These are phyloP conservation scores for Cinara cedri DNA, from an alignment of 2,888 invertebrate genomes.

Conservation along the genomic window DNA sequence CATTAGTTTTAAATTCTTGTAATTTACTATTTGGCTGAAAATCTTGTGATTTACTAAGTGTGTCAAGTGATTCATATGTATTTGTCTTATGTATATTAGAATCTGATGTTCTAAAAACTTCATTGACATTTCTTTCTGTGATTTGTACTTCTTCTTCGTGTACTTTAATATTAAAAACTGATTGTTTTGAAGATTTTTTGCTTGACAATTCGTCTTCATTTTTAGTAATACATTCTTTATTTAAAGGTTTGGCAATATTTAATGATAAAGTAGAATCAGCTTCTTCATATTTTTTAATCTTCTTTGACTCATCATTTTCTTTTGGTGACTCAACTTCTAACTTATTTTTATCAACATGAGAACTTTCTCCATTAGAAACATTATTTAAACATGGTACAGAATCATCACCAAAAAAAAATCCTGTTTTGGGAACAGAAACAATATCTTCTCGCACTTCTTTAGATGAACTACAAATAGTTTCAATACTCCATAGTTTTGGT, in stretches of 20 bases:
- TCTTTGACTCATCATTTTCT: neutral
- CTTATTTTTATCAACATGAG: neutral
- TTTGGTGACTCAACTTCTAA: neutral
- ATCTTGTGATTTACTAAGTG: constrained; percentile 3
- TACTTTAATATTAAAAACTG: constrained; percentile 50
- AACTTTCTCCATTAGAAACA: constrained; percentile 31
- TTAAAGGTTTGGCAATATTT: neutral
- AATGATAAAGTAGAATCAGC: neutral
- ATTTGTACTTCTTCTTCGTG: constrained; percentile 51
- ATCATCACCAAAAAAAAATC: constrained; percentile 49
- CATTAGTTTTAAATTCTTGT: neutral
- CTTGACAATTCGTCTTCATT: neutral
- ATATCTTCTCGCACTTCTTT: constrained; percentile 48
- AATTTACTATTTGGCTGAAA: neutral
- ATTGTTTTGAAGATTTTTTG: constrained; percentile 38
- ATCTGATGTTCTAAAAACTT: constrained; percentile 33
- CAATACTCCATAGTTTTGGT: constrained; percentile 61
- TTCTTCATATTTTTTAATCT: neutral
- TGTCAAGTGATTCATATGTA: neutral
- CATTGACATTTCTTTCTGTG: constrained; percentile 43
- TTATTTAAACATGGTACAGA: constrained; percentile 46
- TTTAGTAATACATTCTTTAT: neutral
- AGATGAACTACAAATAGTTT: constrained; percentile 60
- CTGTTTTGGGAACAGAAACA: constrained; percentile 44
- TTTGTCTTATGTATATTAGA: neutral